A percentile compares a stretch with the other conserved stretches of the same genome.
Evolutionary conservation across 2,113 vertebrate species (phyloP).

Genomic region (Zosterops lateralis): DNA sequence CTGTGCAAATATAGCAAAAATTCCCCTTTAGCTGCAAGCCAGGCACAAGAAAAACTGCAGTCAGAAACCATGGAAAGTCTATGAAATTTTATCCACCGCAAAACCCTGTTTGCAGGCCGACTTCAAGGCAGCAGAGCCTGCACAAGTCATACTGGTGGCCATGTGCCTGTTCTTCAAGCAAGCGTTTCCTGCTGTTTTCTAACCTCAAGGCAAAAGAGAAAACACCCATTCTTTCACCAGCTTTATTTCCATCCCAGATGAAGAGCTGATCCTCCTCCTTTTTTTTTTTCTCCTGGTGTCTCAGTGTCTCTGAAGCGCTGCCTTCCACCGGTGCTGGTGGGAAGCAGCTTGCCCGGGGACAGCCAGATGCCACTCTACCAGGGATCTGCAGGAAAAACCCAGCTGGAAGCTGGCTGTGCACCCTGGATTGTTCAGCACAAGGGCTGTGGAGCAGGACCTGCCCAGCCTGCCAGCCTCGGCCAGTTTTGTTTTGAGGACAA

Average conservation of each 20-base stretch:
- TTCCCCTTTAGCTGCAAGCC: not conserved
- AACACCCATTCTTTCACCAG: conserved; percentile 56
- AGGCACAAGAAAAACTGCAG: not conserved
- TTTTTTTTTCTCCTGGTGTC: not conserved
- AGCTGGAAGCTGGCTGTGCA: not conserved
- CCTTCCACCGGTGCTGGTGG: not conserved
- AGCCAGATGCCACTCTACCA: not conserved
- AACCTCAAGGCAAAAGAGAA: conserved; percentile 63
- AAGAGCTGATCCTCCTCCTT: not conserved
- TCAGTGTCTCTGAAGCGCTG: not conserved
- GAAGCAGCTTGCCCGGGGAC: not conserved
- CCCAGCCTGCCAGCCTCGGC: not conserved
- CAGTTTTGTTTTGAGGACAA: not conserved
- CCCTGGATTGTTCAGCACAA: not conserved
- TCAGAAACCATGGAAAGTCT: not conserved
- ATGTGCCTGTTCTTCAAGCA: conserved; percentile 52
- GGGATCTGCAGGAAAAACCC: not conserved
- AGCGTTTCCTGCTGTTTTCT: conserved; percentile 53
- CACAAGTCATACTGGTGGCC: conserved; percentile 18
- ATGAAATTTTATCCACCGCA: conserved; percentile 1
- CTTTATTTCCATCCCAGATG: conserved; percentile 54
- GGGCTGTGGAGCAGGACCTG: not conserved
- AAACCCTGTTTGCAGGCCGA: not conserved
- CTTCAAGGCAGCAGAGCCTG: conserved; percentile 32
- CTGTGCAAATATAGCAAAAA: not conserved